Conservation (phyloP, 2,888 invertebrate species). For the Diploptera punctata region DNA sequence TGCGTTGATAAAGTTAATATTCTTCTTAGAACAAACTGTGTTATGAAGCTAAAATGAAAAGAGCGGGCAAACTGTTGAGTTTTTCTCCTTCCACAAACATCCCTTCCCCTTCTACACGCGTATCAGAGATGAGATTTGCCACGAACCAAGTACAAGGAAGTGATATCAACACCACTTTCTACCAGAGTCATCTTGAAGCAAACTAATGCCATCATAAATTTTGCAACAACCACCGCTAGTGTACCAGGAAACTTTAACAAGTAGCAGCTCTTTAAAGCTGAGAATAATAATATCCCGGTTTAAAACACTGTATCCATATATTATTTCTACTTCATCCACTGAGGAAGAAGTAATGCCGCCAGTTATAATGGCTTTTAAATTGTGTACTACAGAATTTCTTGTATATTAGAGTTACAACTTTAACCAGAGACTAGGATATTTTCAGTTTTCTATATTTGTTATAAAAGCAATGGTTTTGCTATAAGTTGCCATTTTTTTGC, state of each 20-base stretch:
- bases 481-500: no score
- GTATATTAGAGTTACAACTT: not conserved
- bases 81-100: no score
- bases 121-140: constrained; percentile 12
- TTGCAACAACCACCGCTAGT: constrained; percentile 4
- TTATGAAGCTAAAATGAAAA: not conserved
- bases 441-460: no score
- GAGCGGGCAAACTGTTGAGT: not conserved
- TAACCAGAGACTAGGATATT: not conserved
- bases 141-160: constrained; percentile 20
- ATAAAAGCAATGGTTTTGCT: no score
- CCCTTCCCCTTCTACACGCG: not conserved
- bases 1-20: not conserved
- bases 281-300: constrained; percentile 24
- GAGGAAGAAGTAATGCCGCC: not conserved
- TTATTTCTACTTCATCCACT: constrained; percentile 5
- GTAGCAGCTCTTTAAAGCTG: constrained; percentile 22
- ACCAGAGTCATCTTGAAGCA: constrained; percentile 24
- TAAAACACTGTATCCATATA: constrained; percentile 20
- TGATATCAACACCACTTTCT: constrained; percentile 18
- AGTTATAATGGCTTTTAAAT: constrained; percentile 28
- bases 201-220: constrained; percentile 28
- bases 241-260: constrained; percentile 24
- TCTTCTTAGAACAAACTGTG: not conserved
- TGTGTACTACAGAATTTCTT: constrained; percentile 19